Evolutionary conservation across 2,888 invertebrate species (phyloP), one percentile per base, ranked within the genome.

Genomic region (Hetaerina titia): DNA sequence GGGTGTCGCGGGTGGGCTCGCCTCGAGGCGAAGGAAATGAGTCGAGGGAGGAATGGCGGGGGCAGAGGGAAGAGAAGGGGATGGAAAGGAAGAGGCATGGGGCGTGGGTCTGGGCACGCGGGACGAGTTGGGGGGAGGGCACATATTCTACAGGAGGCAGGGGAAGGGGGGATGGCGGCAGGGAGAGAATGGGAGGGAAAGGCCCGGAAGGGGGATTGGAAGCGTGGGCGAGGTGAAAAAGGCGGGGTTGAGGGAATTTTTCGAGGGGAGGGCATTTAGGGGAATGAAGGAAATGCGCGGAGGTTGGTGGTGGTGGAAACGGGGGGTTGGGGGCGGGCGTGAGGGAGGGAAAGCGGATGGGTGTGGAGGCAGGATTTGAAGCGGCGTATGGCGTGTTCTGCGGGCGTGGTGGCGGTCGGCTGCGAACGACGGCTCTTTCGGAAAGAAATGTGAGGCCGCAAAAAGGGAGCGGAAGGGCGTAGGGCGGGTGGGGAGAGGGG

Each of bases 381-480:
- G 57, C 57, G 58, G 13, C 22, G 89, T 9, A 22, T 22, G 57
- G 22, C 58, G n/a, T 58, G 89, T n/a, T 56, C 57, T 89, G 89
- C 89, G 89, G 89, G 89, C 58, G 58, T 58, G 89, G 58, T 89
- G 89, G 57, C 56, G 88, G 45, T 56, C 63, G 31, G 63, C 63
- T 63, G 31, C 63, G 90, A 90, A 25, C 69, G 92, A 45, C 92
- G 74, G 22, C 45, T 92, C 56, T 69, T 56, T 31, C 63, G 63
- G 63, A 64, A 90, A 64, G 63, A 64, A 90, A 90, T 64, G 90
- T 63, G 63, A 11, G 89, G 58, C 58, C 89, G 90, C 90, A 63
- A 90, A 90, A 31, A 90, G 90, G 63, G 90, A 31, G 63, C 15
- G 89, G 81, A 31, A 81, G 81, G 25, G n/a, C 22, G 13, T 2